These are phyloP conservation scores for Bombus cullumanus DNA, from an alignment of 1,140 invertebrate species.

Conservation along the genomic window DNA sequence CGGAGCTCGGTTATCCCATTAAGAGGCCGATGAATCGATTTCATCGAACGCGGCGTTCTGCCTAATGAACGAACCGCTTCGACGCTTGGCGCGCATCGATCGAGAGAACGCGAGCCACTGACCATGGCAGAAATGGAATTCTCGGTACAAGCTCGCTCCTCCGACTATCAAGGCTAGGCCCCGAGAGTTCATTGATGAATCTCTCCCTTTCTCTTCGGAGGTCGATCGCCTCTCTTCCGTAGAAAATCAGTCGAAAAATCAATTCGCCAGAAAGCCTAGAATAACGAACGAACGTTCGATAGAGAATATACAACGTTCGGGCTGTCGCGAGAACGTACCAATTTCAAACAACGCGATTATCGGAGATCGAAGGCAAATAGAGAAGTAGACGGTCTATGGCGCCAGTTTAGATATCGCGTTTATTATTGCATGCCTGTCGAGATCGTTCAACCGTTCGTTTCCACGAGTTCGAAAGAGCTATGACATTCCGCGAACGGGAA, in stretches of 20 bases:
- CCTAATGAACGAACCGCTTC: constrained; percentile 52
- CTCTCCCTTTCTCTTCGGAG: constrained; percentile 35
- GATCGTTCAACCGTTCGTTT: constrained; percentile 22
- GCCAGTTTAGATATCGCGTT: constrained; percentile 50
- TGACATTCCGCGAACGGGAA: constrained; percentile 57
- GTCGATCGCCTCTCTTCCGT: constrained; percentile 55
- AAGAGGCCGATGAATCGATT: constrained; percentile 61
- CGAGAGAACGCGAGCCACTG: neutral
- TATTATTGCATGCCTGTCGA: constrained; percentile 49
- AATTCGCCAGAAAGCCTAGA: neutral
- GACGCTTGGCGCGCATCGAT: constrained; percentile 42
- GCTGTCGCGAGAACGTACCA: neutral
- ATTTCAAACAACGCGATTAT: constrained; percentile 30
- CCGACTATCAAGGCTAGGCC: constrained; percentile 27
- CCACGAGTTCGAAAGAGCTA: neutral
- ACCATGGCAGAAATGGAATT: constrained; percentile 38
- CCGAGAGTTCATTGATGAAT: constrained; percentile 61
- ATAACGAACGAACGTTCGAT: neutral
- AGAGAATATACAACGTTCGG: neutral
- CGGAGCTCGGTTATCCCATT: constrained; percentile 39
- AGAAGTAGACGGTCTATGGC: constrained; percentile 23
- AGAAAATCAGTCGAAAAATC: constrained; percentile 58
- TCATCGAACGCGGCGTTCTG: constrained; percentile 43
- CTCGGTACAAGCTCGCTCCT: constrained; percentile 43
- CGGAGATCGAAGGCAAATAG: neutral